These are phyloP conservation scores for Ypsolopha sequella DNA, from an alignment of 2,888 invertebrate species.

Conservation along the genomic window DNA sequence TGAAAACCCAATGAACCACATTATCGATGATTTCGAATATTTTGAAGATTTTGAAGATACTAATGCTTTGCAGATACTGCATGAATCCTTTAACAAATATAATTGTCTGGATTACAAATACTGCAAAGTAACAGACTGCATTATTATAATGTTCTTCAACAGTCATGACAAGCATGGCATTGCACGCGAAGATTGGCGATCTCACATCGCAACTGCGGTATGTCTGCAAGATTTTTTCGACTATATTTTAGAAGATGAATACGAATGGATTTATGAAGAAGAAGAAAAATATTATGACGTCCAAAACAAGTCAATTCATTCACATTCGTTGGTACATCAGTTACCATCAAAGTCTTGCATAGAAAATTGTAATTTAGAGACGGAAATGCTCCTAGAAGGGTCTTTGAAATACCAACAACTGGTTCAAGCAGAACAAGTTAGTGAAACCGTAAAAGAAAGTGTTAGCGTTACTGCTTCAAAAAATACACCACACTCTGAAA, in stretches of 20 bases:
- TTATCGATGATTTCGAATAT: constrained; percentile 51
- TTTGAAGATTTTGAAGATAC: constrained; percentile 50
- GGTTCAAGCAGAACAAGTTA: constrained; percentile 5
- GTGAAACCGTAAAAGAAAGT: too few species aligned
- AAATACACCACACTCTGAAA: too few species aligned
- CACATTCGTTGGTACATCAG: too few species aligned
- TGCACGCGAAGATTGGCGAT: constrained; percentile 51
- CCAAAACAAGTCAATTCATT: constrained; percentile 15
- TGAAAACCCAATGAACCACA: constrained; percentile 31
- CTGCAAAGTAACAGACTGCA: constrained; percentile 52
- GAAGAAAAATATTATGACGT: constrained; percentile 42
- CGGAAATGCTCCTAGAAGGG: constrained; percentile 51
- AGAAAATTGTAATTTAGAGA: constrained; percentile 32
- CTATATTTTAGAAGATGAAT: constrained; percentile 58
- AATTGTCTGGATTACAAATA: constrained; percentile 61
- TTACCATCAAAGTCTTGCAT: constrained; percentile 27
- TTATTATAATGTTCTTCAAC: constrained; percentile 54
- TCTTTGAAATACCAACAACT: constrained; percentile 47
- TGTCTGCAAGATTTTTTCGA: constrained; percentile 69
- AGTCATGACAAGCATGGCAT: constrained; percentile 49
- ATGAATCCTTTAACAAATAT: constrained; percentile 43
- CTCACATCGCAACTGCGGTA: constrained; percentile 57
- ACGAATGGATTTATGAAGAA: constrained; percentile 56
- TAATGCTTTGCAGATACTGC: constrained; percentile 40
- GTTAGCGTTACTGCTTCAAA: too few species aligned